Evolutionary conservation across 2,113 vertebrate species (phyloP).

Genomic region (Stegastes partitus): DNA sequence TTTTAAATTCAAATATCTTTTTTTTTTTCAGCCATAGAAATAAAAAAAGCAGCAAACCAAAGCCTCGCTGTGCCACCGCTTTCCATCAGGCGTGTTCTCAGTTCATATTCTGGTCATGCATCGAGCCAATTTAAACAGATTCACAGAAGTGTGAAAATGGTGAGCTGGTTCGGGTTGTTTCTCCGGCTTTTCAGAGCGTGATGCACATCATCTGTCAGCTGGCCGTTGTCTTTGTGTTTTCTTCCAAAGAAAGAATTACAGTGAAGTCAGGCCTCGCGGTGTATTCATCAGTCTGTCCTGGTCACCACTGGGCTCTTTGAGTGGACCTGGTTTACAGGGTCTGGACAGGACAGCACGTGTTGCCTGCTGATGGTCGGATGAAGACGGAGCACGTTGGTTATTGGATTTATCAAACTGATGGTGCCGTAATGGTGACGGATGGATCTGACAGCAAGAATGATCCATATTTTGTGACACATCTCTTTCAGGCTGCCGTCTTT

Average conservation of each 20-base stretch:
- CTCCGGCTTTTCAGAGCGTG: neutral
- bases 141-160: too few relatives aligned
- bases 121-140: too few relatives aligned
- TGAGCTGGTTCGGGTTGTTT: too few relatives aligned
- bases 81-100: neutral
- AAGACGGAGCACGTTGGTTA: neutral
- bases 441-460: slow-evolving; percentile 1
- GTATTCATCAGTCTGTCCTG: slow-evolving; percentile 19
- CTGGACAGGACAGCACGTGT: neutral
- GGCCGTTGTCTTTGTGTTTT: neutral
- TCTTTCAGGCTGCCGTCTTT: slow-evolving; percentile 2
- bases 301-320: slow-evolving; percentile 5
- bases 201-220: neutral
- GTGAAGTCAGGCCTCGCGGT: neutral
- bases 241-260: neutral
- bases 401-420: slow-evolving; percentile 7
- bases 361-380: slow-evolving; percentile 1
- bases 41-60: neutral
- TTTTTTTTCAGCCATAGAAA: too few relatives aligned
- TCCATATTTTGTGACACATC: slow-evolving; percentile 2
- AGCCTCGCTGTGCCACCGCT: neutral
- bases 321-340: neutral
- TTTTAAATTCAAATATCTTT: too few relatives aligned
- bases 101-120: too few relatives aligned
- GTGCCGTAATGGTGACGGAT: slow-evolving; percentile 21